These are phyloP conservation scores for Perdita meconis DNA, from an alignment of 2,888 invertebrate genomes.

Conservation along the genomic window DNA sequence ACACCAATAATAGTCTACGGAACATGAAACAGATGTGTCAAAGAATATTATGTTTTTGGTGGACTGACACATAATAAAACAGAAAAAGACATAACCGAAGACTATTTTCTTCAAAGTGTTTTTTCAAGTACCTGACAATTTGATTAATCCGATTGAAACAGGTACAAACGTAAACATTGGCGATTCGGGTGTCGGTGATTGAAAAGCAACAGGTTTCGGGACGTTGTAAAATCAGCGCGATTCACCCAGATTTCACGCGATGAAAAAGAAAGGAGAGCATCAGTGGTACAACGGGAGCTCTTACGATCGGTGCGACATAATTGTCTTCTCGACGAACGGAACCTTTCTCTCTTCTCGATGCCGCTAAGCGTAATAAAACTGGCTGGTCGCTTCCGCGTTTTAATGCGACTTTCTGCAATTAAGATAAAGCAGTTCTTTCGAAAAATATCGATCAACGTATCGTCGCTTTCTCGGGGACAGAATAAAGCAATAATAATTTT, in stretches of 20 bases:
- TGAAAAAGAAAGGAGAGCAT: constrained; percentile 43
- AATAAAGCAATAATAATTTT: not conserved
- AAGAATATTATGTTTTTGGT: no score
- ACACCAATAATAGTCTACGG: no score
- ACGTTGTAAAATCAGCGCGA: constrained; percentile 39
- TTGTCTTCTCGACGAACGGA: constrained; percentile 39
- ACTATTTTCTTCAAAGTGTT: no score
- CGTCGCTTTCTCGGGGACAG: not conserved
- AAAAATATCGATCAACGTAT: constrained; percentile 56
- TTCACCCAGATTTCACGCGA: constrained; percentile 54
- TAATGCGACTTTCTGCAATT: constrained; percentile 48
- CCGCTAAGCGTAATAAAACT: constrained; percentile 40
- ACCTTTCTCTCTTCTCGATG: constrained; percentile 37
- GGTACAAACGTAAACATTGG: no score
- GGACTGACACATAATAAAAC: no score
- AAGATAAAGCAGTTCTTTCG: constrained; percentile 54
- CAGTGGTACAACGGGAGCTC: constrained; percentile 24
- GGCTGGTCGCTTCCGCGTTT: constrained; percentile 46
- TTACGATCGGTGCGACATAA: constrained; percentile 35
- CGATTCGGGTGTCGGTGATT: not conserved
- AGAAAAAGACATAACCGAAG: no score
- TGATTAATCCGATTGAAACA: no score
- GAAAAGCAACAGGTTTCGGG: constrained; percentile 4
- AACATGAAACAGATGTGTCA: no score
- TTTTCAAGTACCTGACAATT: no score